Evolutionary conservation across 2,113 vertebrate genomes (phyloP).

Genomic region (Channa argus): DNA sequence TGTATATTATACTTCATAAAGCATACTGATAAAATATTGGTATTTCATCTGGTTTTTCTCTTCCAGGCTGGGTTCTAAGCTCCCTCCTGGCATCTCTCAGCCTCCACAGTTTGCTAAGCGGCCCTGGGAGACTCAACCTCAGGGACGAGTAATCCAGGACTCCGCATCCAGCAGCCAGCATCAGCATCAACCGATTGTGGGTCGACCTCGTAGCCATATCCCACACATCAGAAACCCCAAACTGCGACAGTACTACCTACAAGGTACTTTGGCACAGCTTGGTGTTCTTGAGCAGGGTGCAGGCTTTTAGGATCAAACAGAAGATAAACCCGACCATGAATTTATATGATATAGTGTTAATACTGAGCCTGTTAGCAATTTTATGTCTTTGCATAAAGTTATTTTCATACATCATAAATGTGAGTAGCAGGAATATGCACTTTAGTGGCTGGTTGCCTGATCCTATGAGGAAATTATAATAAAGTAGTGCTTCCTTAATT

Average conservation of each 20-base stretch:
- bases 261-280: slow-evolving; percentile 65
- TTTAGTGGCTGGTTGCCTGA: neutral
- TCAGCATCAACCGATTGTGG: slow-evolving; percentile 33
- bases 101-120: slow-evolving; percentile 74
- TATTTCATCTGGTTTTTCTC: slow-evolving; percentile 6
- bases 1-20: neutral
- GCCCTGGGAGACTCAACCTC: slow-evolving; percentile 68
- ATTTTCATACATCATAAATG: slow-evolving; percentile 12
- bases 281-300: neutral
- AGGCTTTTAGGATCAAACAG: slow-evolving; percentile 8
- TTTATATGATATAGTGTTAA: slow-evolving; percentile 27
- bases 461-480: neutral
- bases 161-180: slow-evolving; percentile 24
- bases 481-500: slow-evolving; percentile 1
- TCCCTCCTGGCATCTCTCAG: slow-evolving; percentile 76
- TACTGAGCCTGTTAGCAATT: neutral
- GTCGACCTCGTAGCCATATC: slow-evolving; percentile 73
- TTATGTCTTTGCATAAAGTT: slow-evolving; percentile 19
- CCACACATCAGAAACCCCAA: slow-evolving; percentile 85
- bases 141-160: slow-evolving; percentile 28
- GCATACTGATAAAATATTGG: neutral
- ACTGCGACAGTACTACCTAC: slow-evolving; percentile 84
- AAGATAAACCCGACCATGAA: slow-evolving; percentile 1
- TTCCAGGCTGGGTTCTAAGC: slow-evolving; percentile 80
- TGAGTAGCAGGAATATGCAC: neutral